Percentiles rank a stretch among this genome's conserved stretches.
These are phyloP conservation scores for Scaptomyza caliginosa DNA, from an alignment of 2,888 invertebrate genomes.

Conservation along the genomic window DNA sequence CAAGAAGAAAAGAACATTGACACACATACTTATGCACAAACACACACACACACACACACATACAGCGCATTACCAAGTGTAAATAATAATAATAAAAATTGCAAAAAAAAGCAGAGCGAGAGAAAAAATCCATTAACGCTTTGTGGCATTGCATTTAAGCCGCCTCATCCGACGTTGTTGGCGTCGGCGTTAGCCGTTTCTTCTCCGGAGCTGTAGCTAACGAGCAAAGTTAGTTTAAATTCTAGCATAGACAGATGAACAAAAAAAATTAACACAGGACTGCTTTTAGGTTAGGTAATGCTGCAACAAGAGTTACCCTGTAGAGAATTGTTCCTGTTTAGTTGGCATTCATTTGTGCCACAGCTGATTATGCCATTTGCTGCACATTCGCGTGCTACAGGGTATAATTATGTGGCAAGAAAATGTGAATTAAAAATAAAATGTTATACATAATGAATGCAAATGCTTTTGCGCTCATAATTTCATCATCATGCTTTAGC, in stretches of 20 bases:
- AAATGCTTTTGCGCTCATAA: constrained; percentile 79
- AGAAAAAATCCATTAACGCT: constrained; percentile 76
- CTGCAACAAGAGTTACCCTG: constrained; percentile 17
- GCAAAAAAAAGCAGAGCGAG: constrained; percentile 39
- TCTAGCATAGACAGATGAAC: constrained; percentile 56
- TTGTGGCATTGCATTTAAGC: constrained; percentile 79
- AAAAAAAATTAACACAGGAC: constrained; percentile 20
- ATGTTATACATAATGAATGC: constrained; percentile 74
- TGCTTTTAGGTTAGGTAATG: no score
- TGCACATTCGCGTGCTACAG: neutral
- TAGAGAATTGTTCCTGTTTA: no score
- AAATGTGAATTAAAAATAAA: constrained; percentile 30
- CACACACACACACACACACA: constrained; percentile 23
- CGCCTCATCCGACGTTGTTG: constrained; percentile 30
- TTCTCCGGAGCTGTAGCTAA: constrained; percentile 40
- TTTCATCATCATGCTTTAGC: constrained; percentile 66
- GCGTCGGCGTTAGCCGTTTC: constrained; percentile 22
- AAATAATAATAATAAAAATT: constrained; percentile 77
- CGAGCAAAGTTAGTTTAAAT: constrained; percentile 80
- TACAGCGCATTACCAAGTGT: constrained; percentile 66
- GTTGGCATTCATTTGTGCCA: no score
- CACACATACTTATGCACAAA: constrained; percentile 20
- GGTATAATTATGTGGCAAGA: constrained; percentile 35
- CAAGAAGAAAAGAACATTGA: constrained; percentile 11
- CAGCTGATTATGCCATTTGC: neutral